Evolutionary conservation across 2,888 invertebrate genomes (phyloP).

Genomic region (Ophioninae sp.): DNA sequence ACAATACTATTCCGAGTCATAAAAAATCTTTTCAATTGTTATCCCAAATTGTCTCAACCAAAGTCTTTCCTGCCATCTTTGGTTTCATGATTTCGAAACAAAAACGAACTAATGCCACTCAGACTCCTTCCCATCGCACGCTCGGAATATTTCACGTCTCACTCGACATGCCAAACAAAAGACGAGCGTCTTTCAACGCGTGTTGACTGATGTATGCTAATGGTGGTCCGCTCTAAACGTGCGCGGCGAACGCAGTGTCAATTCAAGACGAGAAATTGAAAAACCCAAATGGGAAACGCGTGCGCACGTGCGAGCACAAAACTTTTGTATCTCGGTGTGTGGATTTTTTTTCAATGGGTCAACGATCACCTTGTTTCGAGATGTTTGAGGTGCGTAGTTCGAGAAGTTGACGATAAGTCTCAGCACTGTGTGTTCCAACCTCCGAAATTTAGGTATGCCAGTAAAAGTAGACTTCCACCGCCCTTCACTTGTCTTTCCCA

Average conservation of each 20-base stretch:
- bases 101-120: neutral
- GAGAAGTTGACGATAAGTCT: constrained; percentile 34
- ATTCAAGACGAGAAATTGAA: neutral
- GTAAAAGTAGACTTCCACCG: constrained; percentile 46
- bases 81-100: too few relatives aligned
- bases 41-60: too few relatives aligned
- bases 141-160: neutral
- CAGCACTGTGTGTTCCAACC: constrained; percentile 44
- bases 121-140: neutral
- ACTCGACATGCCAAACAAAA: neutral
- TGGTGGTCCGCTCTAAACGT: neutral
- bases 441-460: constrained; percentile 26
- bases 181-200: neutral
- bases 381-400: neutral
- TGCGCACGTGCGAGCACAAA: neutral
- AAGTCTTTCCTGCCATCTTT: too few relatives aligned
- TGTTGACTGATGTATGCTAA: neutral
- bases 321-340: neutral
- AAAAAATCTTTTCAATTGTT: too few relatives aligned
- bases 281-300: neutral
- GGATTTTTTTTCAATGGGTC: neutral
- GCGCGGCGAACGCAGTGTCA: neutral
- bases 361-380: neutral
- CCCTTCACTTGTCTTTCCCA: constrained; percentile 56
- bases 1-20: too few relatives aligned